Evolutionary conservation across 64 coral and sea anemone species (phyloP).

Genomic region (Actinia tenebrosa): DNA sequence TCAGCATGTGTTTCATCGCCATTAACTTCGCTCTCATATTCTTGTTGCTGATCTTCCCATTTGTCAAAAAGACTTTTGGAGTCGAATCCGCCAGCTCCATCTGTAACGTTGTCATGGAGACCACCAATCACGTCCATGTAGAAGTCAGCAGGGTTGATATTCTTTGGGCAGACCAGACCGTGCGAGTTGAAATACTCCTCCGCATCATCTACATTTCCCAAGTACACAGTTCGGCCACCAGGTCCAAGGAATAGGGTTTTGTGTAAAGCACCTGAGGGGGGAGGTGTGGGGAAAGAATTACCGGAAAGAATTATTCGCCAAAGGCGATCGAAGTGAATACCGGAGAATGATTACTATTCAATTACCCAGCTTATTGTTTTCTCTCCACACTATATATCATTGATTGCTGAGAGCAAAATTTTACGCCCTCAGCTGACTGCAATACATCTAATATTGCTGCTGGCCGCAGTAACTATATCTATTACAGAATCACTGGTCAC

Average conservation of each 20-base stretch:
- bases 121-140: slow-evolving; percentile 93
- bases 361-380: too few relatives aligned
- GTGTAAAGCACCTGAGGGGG: slow-evolving; percentile 52
- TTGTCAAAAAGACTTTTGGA: slow-evolving; percentile 22
- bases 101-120: slow-evolving; percentile 26
- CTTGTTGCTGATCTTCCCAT: slow-evolving; percentile 19
- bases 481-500: too few relatives aligned
- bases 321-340: too few relatives aligned
- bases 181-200: slow-evolving; percentile 48
- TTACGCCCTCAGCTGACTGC: too few relatives aligned
- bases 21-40: not conserved
- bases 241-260: slow-evolving; percentile 74
- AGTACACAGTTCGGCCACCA: slow-evolving; percentile 73
- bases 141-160: slow-evolving; percentile 88
- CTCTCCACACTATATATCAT: too few relatives aligned
- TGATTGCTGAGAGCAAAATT: too few relatives aligned
- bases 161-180: slow-evolving; percentile 43
- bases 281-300: not conserved
- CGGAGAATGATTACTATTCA: not conserved
- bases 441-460: too few relatives aligned
- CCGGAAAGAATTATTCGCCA: too few relatives aligned
- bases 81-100: slow-evolving; percentile 1
- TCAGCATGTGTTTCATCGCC: not conserved
- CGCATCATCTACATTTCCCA: slow-evolving; percentile 55
- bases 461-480: too few relatives aligned